phyloP scores from a whole-genome alignment of 2,888 invertebrate species.

The Dicyrtomina minuta region DNA sequence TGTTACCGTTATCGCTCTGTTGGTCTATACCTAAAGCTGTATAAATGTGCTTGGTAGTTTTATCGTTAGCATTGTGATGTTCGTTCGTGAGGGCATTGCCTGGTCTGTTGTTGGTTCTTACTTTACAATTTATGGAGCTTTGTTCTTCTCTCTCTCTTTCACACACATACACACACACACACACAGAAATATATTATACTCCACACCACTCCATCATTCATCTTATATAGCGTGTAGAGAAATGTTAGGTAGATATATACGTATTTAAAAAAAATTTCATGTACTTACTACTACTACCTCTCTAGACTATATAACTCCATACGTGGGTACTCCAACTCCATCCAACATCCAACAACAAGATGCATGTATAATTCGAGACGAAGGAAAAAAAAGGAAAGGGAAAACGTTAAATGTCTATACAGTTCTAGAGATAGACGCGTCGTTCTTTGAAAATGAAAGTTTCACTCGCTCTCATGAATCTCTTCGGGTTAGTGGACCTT shows the following conservation, averaged over 20 bases:
- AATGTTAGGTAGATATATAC: too few species aligned
- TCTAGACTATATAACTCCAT: too few species aligned
- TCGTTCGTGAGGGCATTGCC: slow-evolving; percentile 28
- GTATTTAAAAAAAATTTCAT: too few species aligned
- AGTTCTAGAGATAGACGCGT: neutral
- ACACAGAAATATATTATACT: neutral
- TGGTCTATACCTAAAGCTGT: neutral
- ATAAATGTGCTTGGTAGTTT: too few species aligned
- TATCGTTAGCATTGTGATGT: neutral
- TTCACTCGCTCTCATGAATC: slow-evolving; percentile 15
- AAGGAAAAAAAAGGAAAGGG: slow-evolving; percentile 23
- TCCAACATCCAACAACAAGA: too few species aligned
- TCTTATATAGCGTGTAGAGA: too few species aligned
- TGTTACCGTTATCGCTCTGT: neutral
- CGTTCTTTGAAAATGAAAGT: slow-evolving; percentile 22
- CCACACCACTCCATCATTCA: too few species aligned
- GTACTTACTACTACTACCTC: too few species aligned
- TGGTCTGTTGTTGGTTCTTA: neutral
- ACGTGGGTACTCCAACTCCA: too few species aligned
- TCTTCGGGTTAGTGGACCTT: slow-evolving; percentile 34
- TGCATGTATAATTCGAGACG: neutral
- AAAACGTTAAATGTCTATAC: slow-evolving; percentile 5
- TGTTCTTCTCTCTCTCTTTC: too few species aligned
- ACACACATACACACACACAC: too few species aligned
- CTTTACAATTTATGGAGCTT: slow-evolving; percentile 12